Percentiles rank a stretch among this genome's conserved stretches.
phyloP scores from a whole-genome alignment of 2,113 vertebrate species.

The Barnardius zonarius region DNA sequence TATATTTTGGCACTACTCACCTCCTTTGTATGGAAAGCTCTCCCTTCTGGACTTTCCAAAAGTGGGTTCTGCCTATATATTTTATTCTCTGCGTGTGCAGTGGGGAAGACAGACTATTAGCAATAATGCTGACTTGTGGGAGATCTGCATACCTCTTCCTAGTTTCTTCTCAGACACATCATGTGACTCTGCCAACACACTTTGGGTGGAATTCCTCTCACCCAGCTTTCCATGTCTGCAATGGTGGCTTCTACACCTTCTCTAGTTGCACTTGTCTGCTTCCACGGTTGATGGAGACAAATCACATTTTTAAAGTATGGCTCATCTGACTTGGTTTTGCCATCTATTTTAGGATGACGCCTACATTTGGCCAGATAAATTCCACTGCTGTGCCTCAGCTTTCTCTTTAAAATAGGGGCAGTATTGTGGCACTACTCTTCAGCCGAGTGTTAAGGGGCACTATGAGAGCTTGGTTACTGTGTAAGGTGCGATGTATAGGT shows the following conservation, averaged over 20 bases:
- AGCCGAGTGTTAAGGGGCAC: background rate
- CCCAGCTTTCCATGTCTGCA: background rate
- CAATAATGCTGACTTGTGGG: accelerated
- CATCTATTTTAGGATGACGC: background rate
- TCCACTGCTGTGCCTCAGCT: background rate
- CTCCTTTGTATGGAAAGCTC: background rate
- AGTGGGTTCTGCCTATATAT: background rate
- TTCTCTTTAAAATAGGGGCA: background rate
- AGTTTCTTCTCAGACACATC: background rate
- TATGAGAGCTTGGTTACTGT: background rate
- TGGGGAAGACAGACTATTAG: background rate
- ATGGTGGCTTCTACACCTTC: background rate
- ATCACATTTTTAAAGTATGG: background rate
- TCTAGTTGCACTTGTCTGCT: background rate
- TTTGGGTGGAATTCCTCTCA: background rate
- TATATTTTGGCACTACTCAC: background rate
- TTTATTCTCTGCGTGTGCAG: background rate
- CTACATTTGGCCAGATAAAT: background rate
- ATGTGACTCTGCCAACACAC: background rate
- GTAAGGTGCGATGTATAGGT: background rate
- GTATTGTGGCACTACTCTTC: background rate
- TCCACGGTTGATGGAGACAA: background rate
- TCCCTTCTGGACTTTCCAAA: background rate
- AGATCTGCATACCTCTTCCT: background rate
- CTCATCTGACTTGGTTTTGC: background rate